These are phyloP conservation scores for Drosophila teissieri DNA, from an alignment of 1,140 invertebrate genomes.

Conservation along the genomic window DNA sequence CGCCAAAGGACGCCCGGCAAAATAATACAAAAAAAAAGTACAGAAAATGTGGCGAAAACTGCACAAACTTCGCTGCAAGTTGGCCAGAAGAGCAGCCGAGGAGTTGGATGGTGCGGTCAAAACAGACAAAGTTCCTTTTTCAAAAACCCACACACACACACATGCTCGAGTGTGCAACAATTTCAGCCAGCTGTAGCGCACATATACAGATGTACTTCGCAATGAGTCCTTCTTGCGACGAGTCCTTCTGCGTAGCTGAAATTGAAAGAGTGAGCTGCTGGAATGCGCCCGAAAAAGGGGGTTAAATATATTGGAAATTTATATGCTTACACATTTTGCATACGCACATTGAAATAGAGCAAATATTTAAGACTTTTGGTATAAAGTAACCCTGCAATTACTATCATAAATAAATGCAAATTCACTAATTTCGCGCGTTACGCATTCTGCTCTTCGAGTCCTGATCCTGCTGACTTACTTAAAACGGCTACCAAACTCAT, in stretches of 20 bases:
- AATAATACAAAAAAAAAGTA: neutral
- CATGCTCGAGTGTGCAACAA: constrained; percentile 1
- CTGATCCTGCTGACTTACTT: constrained; percentile 3
- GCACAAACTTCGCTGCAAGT: constrained; percentile 60
- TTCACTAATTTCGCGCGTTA: neutral
- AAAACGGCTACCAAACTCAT: constrained; percentile 27
- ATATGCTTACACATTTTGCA: too few relatives aligned
- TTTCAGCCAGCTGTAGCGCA: constrained; percentile 1
- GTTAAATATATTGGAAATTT: neutral
- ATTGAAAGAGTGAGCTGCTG: neutral
- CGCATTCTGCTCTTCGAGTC: neutral
- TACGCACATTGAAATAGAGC: too few relatives aligned
- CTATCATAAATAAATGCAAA: neutral
- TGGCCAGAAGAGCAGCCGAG: constrained; percentile 18
- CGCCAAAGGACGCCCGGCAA: constrained; percentile 29
- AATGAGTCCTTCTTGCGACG: neutral
- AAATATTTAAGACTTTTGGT: neutral
- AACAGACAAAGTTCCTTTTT: constrained; percentile 28
- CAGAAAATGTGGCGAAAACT: constrained; percentile 13
- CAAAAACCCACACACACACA: constrained; percentile 6
- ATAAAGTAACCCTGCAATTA: neutral
- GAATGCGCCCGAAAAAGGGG: neutral
- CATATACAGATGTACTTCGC: neutral
- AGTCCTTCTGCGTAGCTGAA: too few relatives aligned
- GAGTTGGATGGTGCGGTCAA: constrained; percentile 31